Evolutionary conservation across 2,888 invertebrate species (phyloP), one percentile per base, ranked within the genome.

Genomic region (Syrista parreyssii): DNA sequence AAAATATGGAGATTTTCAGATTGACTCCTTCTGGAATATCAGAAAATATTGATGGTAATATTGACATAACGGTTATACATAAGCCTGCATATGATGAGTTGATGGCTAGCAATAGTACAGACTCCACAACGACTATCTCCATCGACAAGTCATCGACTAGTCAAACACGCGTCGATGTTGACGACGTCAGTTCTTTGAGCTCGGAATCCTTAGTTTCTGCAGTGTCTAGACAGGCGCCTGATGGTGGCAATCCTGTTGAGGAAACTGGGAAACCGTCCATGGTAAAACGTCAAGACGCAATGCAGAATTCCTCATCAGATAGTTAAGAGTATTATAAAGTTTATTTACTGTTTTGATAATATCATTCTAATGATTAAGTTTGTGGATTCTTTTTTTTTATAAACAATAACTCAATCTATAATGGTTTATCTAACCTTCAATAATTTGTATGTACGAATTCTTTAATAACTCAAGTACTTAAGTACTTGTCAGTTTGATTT

Each of bases 221-320:
- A n/a, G 82, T 87, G 23, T 88, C 89, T 11, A 86, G 91, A 76
- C 91, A 91, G 85, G 91, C 91, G 4, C 91, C 91, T 12, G 91
- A 91, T 72, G 91, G 91, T 31, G 90, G 91, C 0, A 91, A 91
- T 78, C 91, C 91, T 4, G 75, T 86, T 11, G 91, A 91, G 78
- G 90, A 91, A 82, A 76, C 84, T 23, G 81, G 75, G 12, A 83
- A 79, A 36, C 79, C 83, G 30, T 75, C 79, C 33, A 75, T 77
- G 40, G 33, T 30, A 15, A 86, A 83, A 32, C 79, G 34, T 4
- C 75, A 75, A 35, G 34, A 81, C 35, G 79, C 85, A 73, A 79
- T 79, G 9, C 82, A 82, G 68, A 82, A 85, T 77, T 82, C 82
- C 12, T 86, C 85, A 23, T 79, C 80, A 6, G 81, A 81, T 76